Percentiles rank a stretch among this genome's conserved stretches.
These are phyloP conservation scores for Motacilla tschutschensis DNA, from an alignment of 2,113 vertebrate genomes.

Conservation along the genomic window DNA sequence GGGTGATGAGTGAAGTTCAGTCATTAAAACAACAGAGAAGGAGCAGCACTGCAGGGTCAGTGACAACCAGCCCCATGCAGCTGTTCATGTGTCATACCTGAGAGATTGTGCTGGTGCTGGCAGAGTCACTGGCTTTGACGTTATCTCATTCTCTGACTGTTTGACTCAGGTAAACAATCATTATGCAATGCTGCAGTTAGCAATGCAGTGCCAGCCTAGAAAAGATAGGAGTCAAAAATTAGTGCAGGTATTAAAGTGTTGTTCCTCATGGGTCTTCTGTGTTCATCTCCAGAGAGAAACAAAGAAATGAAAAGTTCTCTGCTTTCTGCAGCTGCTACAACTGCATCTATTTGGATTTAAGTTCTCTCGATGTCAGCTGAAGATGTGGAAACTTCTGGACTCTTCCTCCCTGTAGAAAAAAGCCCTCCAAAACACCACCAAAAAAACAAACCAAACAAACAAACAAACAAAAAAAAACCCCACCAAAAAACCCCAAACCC, in stretches of 20 bases:
- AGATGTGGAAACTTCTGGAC: background rate
- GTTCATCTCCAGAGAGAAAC: background rate
- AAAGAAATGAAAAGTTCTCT: background rate
- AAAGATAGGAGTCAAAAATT: background rate
- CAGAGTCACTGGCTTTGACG: background rate
- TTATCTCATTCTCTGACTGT: background rate
- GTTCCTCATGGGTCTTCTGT: background rate
- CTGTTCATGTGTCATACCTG: background rate
- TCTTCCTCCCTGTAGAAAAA: background rate
- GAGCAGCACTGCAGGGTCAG: background rate
- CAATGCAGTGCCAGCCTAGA: background rate
- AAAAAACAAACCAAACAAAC: no score
- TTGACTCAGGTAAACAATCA: background rate
- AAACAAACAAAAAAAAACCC: background rate
- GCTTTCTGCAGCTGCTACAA: background rate
- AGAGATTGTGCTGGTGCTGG: background rate
- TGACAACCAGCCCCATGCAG: background rate
- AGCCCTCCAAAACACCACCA: background rate
- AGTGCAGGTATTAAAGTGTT: background rate
- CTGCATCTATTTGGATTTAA: background rate
- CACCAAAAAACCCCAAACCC: background rate
- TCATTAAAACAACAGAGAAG: background rate
- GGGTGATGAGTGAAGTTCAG: background rate
- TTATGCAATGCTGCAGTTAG: background rate
- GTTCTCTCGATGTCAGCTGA: background rate